These are phyloP conservation scores for Ailurus styani DNA, from an alignment of 2,113 vertebrate genomes.

Conservation along the genomic window DNA sequence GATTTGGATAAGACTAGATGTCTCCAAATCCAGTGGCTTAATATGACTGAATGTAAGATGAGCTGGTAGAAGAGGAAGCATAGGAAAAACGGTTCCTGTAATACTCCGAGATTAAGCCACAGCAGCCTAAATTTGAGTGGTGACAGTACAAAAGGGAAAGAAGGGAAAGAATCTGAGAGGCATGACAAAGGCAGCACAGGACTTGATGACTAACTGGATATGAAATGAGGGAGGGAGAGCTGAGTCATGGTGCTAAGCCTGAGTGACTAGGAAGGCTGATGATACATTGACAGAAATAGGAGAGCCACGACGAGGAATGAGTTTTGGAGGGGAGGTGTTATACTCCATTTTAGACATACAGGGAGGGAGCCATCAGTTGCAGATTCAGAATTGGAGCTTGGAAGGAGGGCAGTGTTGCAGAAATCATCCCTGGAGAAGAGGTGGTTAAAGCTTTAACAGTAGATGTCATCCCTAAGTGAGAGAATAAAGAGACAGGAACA, in stretches of 20 bases:
- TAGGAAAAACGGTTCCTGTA: background rate
- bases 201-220: constrained; percentile 46
- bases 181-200: constrained; percentile 1
- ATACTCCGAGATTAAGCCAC: background rate
- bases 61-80: background rate
- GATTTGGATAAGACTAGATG: background rate
- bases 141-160: constrained; percentile 19
- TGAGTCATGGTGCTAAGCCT: constrained; percentile 54
- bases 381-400: background rate
- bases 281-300: constrained; percentile 48
- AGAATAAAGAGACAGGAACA: constrained; percentile 59
- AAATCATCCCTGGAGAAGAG: background rate
- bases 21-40: background rate
- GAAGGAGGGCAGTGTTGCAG: background rate
- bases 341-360: background rate
- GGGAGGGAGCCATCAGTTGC: background rate
- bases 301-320: background rate
- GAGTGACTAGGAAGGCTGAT: background rate
- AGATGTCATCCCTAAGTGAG: constrained; percentile 8
- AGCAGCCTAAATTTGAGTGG: background rate
- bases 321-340: background rate
- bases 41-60: background rate
- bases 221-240: background rate
- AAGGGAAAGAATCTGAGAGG: background rate
- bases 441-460: constrained; percentile 22